These are phyloP conservation scores for Clavelina lepadiformis DNA, from an alignment of 23 tunicate species.

Conservation along the genomic window DNA sequence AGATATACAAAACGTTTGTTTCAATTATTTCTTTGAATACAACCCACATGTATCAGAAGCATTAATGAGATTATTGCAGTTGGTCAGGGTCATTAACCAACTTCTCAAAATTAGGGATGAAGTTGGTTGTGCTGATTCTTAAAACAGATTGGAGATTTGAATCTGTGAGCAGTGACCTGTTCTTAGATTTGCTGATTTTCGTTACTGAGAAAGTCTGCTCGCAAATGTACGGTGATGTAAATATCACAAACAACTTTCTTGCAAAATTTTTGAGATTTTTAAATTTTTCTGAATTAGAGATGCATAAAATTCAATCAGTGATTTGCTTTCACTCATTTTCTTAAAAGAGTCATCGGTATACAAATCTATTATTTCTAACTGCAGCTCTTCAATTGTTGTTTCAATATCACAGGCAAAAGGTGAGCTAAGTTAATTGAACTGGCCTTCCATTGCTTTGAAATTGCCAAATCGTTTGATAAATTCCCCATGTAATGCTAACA, in stretches of 20 bases:
- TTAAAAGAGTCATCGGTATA: constrained; percentile 3
- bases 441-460: constrained; percentile 2
- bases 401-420: constrained; percentile 13
- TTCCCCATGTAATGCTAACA: constrained; percentile 2
- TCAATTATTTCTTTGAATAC: too few relatives aligned
- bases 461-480: constrained; percentile 12
- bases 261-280: constrained; percentile 6
- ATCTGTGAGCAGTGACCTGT: constrained; percentile 28
- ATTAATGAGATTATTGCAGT: constrained; percentile 3
- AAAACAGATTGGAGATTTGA: constrained; percentile 27
- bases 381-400: constrained; percentile 1
- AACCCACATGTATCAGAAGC: constrained; percentile 3
- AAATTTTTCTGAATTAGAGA: constrained; percentile 9
- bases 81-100: neutral
- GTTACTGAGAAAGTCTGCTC: constrained; percentile 15
- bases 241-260: constrained; percentile 17
- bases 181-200: constrained; percentile 23
- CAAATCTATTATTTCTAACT: constrained; percentile 21
- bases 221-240: constrained; percentile 24
- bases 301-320: constrained; percentile 17
- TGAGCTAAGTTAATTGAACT: constrained; percentile 9
- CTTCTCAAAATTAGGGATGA: constrained; percentile 7
- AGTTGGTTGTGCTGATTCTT: constrained; percentile 42
- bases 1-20: too few relatives aligned
- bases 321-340: neutral